Base-by-base conservation (phyloP, 2,888 invertebrate species). In the Hemaris fuciformis region DNA sequence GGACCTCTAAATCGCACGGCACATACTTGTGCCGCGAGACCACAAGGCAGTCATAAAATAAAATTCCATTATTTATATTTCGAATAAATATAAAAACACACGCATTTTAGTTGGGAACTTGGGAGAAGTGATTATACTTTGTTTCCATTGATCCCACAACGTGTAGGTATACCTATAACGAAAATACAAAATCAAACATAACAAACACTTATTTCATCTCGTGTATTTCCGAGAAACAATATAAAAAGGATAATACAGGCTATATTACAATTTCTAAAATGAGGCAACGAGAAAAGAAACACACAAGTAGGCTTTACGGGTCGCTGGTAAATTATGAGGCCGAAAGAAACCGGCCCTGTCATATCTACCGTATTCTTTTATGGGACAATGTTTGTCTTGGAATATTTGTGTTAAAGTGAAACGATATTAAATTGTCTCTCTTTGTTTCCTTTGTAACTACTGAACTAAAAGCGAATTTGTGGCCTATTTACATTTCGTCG, bases 281-380 rank as follows among this genome's bases (percentile, higher is more conserved):
- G 46, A 65, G 64, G 65, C 65, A 67, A 65, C 31, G 43, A 67
- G 66, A 64, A 69, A 63, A 60, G 62, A 63, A 63, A 64, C 59
- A 62, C 48, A 62, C 43, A 64, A 64, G 64, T 60, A 64, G 64
- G 66, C 66, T 69, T 66, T 62, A 66, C 63, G 65, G 42, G 62
- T 65, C 64, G 62, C 64, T 66, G 64, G 70, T 69, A 66, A 72
- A 68, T 71, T 72, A 74, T 72, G 70, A 64, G 69, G 63, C 64
- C 61, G 64, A 64, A 59, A 66, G 65, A 65, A 71, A 72, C 71
- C 65, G 67, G 61, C 60, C 64, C 56, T 48, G 67, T 69, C 71
- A 68, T 71, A 68, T 73, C 65, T 68, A 65, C 66, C 63, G 65
- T 69, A 66, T 66, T 57, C 65, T 66, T 69, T 68, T 68, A 68